phyloP scores from a whole-genome alignment of 1,140 invertebrate genomes.

The Pseudobourletiella spinata region DNA sequence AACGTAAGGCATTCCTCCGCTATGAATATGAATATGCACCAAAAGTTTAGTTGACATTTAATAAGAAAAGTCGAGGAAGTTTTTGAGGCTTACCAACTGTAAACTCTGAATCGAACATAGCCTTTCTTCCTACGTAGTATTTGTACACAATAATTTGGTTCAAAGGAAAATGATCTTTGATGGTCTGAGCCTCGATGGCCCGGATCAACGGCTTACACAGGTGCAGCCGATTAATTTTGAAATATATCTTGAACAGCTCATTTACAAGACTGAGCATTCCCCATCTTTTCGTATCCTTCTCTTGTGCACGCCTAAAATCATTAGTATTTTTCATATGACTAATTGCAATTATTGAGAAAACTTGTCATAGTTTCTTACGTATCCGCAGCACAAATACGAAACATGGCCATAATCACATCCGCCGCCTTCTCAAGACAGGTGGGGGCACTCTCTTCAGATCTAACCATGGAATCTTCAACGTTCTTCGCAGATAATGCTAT shows the following conservation, averaged over 20 bases:
- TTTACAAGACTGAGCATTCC: constrained; percentile 94
- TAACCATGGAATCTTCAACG: constrained; percentile 33
- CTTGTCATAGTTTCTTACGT: constrained; percentile 58
- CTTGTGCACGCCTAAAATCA: constrained; percentile 55
- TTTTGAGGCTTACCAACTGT: constrained; percentile 51
- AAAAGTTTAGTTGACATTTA: no score
- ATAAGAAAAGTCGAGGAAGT: not conserved
- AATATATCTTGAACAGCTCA: constrained; percentile 96
- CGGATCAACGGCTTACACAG: constrained; percentile 92
- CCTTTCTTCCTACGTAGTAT: constrained; percentile 93
- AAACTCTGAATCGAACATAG: constrained; percentile 97
- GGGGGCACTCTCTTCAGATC: constrained; percentile 40
- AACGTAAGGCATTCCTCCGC: constrained; percentile 87
- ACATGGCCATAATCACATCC: constrained; percentile 86
- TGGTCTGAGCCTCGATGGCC: constrained; percentile 79
- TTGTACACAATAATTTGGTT: constrained; percentile 87
- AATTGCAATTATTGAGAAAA: no score
- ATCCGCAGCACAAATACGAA: constrained; percentile 91
- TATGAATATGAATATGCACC: constrained; percentile 41
- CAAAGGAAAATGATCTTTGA: constrained; percentile 78
- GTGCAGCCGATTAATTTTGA: constrained; percentile 92
- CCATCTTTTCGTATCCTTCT: constrained; percentile 84
- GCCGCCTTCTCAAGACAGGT: constrained; percentile 56
- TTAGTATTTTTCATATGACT: no score
- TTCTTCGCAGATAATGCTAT: constrained; percentile 66